phyloP scores from a whole-genome alignment of 2,888 invertebrate species.

The Girardia tigrina region DNA sequence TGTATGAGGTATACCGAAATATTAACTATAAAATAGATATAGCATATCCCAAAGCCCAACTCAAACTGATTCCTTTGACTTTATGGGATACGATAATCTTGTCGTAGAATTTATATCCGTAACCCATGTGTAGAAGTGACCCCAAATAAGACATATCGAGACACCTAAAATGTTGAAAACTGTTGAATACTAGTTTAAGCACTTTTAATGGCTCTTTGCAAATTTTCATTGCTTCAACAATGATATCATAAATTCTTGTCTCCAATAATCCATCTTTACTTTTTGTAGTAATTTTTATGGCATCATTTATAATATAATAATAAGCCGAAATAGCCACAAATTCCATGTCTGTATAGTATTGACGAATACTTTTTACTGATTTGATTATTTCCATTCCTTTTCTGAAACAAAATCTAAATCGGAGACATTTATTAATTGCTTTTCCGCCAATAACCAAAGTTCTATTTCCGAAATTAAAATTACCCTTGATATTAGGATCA shows the following conservation, averaged over 20 bases:
- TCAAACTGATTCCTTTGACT: not conserved
- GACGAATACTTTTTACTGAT: not conserved
- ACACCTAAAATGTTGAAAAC: conserved; percentile 26
- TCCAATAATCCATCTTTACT: not conserved
- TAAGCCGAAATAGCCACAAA: conserved; percentile 27
- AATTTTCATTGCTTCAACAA: not conserved
- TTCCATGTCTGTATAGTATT: not conserved
- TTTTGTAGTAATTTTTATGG: not conserved
- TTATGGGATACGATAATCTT: not conserved
- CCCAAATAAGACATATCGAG: conserved; percentile 30
- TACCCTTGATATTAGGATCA: not conserved
- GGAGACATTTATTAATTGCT: not conserved
- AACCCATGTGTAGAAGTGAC: conserved; percentile 31
- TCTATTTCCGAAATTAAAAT: not conserved
- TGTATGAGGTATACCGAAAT: not conserved
- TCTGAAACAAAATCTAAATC: not conserved
- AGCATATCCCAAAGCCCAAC: conserved; percentile 17
- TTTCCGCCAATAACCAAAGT: not conserved
- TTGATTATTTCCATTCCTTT: not conserved
- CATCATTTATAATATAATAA: conserved; percentile 1
- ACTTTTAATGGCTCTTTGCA: not conserved
- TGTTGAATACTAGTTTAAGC: not conserved
- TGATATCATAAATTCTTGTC: not conserved
- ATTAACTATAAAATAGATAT: not conserved
- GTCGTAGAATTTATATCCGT: conserved; percentile 21